Evolutionary conservation across 2,888 invertebrate genomes (phyloP), one percentile per base, ranked within the genome.

Genomic region (Acanthosepion pharaonis): DNA sequence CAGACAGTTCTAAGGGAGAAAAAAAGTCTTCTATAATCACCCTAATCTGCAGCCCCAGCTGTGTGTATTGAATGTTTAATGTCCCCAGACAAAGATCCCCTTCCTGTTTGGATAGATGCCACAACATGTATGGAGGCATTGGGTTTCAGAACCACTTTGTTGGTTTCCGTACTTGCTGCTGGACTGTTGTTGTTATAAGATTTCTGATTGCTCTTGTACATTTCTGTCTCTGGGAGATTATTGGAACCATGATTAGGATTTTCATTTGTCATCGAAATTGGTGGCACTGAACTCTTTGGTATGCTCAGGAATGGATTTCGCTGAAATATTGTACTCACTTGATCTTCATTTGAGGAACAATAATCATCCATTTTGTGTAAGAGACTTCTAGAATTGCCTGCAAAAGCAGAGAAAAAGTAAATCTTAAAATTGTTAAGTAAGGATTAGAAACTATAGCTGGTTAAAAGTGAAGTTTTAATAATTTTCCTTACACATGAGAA

Each of bases 371-470:
- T 95, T 78, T 96, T 96, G 53, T 96, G 96, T 55, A 97, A 95
- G 78, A 97, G 95, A 95, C 96, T 97, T 91, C 97, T 94, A 9
- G 97, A 96, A 55, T 96, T 96, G 64, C 96, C 96, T 96, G 95
- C 11, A 95, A 94, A 42, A 28, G 93, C 42, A 49, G n/a, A 53
- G 33, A 33, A 53, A 51, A 1, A 78, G 78, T 78, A 9, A 6
- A 78, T 78, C 15, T 28, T 78, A 25, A 64, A 64, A 33, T 33
- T 33, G 33, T 33, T 33, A 33, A 64, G 25, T 23, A 64, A 25
- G 25, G 25, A 64, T 64, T 64, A 23, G 25, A 28, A 64, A 25
- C 28, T 64, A 51, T 51, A 51, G 8, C 51, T 51, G 51, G 51
- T 23, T 8, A 64, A 25, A 64, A 25, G 20, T 25, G 64, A 6